A percentile compares a stretch with the other conserved stretches of the same genome.
These are phyloP conservation scores for Drosophila atroscutellata DNA, from an alignment of 2,888 invertebrate genomes.

Conservation along the genomic window DNA sequence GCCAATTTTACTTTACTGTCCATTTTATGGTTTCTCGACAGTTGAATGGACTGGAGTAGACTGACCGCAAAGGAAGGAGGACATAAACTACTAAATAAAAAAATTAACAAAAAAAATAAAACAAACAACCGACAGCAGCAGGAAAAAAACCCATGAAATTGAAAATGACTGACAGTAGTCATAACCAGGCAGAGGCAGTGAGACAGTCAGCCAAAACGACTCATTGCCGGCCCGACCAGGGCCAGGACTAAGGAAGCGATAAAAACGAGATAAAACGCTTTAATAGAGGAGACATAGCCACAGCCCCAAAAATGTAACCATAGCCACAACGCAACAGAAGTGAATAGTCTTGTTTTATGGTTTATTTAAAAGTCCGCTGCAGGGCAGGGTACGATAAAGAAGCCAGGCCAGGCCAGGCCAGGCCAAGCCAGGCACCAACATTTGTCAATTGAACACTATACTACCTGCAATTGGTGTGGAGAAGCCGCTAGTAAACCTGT, in stretches of 20 bases:
- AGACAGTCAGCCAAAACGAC: constrained; percentile 31
- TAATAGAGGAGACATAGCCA: constrained; percentile 41
- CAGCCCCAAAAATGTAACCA: constrained; percentile 56
- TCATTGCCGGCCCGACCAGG: constrained; percentile 32
- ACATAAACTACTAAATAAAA: constrained; percentile 1
- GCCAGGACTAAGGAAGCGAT: constrained; percentile 71
- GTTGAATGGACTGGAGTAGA: constrained; percentile 28
- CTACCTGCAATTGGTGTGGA: constrained; percentile 48
- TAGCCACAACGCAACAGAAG: constrained; percentile 76
- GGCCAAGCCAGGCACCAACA: constrained; percentile 24
- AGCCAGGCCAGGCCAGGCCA: constrained; percentile 24
- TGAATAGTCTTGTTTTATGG: constrained; percentile 80
- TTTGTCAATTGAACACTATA: constrained; percentile 73
- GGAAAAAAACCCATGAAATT: constrained; percentile 67
- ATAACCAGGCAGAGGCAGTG: constrained; percentile 54
- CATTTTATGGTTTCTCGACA: constrained; percentile 56
- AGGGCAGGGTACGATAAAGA: constrained; percentile 53
- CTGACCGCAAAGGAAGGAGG: constrained; percentile 19
- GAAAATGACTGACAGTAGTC: constrained; percentile 75
- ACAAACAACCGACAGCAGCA: constrained; percentile 23
- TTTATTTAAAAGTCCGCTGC: constrained; percentile 74
- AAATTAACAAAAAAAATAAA: constrained; percentile 2
- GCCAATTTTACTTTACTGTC: constrained; percentile 71
- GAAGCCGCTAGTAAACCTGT: constrained; percentile 54
- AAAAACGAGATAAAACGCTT: constrained; percentile 76